Evolutionary conservation across 2,797 vertebrate genomes (phyloP).

Genomic region (Smutsia gigantea): DNA sequence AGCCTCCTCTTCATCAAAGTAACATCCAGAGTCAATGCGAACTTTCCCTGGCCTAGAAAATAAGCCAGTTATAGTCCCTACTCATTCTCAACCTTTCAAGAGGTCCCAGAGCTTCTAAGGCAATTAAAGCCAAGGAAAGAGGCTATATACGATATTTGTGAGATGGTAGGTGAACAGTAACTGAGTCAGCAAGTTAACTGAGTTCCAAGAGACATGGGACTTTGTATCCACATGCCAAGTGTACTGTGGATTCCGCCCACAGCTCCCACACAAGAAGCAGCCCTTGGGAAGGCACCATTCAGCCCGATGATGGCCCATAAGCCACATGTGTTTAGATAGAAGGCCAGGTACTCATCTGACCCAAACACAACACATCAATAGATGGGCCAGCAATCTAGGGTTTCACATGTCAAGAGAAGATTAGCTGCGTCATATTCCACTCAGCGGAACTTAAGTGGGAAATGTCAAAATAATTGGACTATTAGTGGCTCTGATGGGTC

Average conservation of each 20-base stretch:
- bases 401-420: background rate
- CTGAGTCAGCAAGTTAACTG: background rate
- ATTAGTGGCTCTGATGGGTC: background rate
- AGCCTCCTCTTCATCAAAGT: background rate
- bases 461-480: background rate
- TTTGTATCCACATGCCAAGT: background rate
- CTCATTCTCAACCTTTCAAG: background rate
- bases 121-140: conserved; percentile 5
- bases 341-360: background rate
- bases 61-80: background rate
- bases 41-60: background rate
- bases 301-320: background rate
- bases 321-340: background rate
- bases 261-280: background rate
- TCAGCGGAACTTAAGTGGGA: background rate
- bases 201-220: background rate
- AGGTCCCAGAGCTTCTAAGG: background rate
- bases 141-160: background rate
- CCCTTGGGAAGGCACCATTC: background rate
- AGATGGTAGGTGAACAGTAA: background rate
- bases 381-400: background rate
- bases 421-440: background rate
- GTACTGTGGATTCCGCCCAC: background rate
- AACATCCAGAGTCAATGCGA: background rate
- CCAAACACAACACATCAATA: background rate